Percentiles rank a stretch among this genome's conserved stretches.
Evolutionary conservation across 2,113 vertebrate genomes (phyloP).

Genomic region (Microtus richardsoni): DNA sequence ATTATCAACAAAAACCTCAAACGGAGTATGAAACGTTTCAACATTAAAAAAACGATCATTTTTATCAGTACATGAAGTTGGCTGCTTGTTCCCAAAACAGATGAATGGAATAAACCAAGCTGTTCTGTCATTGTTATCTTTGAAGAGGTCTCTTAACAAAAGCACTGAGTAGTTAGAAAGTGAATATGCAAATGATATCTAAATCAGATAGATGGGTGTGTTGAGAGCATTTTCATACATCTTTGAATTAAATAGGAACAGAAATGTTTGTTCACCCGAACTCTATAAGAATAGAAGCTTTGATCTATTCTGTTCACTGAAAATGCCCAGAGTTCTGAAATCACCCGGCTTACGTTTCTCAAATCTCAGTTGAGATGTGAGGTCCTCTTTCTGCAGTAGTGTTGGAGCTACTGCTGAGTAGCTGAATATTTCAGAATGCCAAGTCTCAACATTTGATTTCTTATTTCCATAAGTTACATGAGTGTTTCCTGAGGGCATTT

Average conservation of each 20-base stretch:
- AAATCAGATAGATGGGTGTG: not conserved
- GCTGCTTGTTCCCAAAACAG: not conserved
- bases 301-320: not conserved
- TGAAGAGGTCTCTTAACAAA: not conserved
- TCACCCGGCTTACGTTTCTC: accelerated
- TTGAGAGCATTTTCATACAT: not conserved
- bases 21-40: not conserved
- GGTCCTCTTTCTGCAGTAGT: not conserved
- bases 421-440: not conserved
- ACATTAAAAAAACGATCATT: not conserved
- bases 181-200: not conserved
- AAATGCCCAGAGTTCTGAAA: not conserved
- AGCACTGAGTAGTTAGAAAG: not conserved
- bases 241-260: not conserved
- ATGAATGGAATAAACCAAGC: not conserved
- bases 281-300: not conserved
- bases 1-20: not conserved
- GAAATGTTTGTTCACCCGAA: not conserved
- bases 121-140: not conserved
- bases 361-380: not conserved
- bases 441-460: not conserved
- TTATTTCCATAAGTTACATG: not conserved
- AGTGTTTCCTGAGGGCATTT: not conserved
- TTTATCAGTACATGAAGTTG: not conserved
- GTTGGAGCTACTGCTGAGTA: not conserved